Percentiles rank a stretch among this genome's conserved stretches.
phyloP scores from a whole-genome alignment of 1,140 invertebrate genomes.

The Charaxes varanes region DNA sequence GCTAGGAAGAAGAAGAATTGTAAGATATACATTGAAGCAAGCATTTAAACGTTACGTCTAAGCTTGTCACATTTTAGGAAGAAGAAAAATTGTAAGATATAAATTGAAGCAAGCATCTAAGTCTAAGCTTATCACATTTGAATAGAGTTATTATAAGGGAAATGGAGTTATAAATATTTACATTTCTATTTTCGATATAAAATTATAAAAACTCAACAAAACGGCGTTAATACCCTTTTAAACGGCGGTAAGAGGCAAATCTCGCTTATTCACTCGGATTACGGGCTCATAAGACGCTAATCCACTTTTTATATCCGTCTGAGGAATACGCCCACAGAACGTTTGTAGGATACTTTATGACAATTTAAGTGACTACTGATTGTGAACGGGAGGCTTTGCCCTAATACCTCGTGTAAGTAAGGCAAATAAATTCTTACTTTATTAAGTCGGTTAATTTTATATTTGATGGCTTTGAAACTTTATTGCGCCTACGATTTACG shows the following conservation, averaged over 20 bases:
- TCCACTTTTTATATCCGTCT: constrained; percentile 49
- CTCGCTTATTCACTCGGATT: constrained; percentile 43
- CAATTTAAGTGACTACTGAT: constrained; percentile 54
- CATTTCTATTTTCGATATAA: constrained; percentile 11
- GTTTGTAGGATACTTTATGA: constrained; percentile 44
- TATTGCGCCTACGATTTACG: constrained; percentile 3
- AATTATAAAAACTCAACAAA: constrained; percentile 15
- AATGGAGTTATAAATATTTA: constrained; percentile 23
- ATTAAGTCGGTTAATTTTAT: constrained; percentile 23
- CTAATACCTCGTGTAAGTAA: constrained; percentile 20
- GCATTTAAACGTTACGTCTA: no score
- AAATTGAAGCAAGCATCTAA: no score
- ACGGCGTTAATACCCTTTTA: constrained; percentile 25
- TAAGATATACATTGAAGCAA: no score
- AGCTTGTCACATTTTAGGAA: no score
- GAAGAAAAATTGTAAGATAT: no score
- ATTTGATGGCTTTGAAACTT: constrained; percentile 8
- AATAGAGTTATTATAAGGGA: no score
- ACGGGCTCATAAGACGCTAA: constrained; percentile 48
- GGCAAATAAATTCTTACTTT: constrained; percentile 24
- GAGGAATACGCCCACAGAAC: constrained; percentile 39
- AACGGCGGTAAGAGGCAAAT: constrained; percentile 35
- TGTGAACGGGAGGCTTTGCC: constrained; percentile 23
- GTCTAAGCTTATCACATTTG: no score
- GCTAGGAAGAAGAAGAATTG: no score